These are phyloP conservation scores for Pyrgilauda ruficollis DNA, from an alignment of 2,113 vertebrate species.

Conservation along the genomic window DNA sequence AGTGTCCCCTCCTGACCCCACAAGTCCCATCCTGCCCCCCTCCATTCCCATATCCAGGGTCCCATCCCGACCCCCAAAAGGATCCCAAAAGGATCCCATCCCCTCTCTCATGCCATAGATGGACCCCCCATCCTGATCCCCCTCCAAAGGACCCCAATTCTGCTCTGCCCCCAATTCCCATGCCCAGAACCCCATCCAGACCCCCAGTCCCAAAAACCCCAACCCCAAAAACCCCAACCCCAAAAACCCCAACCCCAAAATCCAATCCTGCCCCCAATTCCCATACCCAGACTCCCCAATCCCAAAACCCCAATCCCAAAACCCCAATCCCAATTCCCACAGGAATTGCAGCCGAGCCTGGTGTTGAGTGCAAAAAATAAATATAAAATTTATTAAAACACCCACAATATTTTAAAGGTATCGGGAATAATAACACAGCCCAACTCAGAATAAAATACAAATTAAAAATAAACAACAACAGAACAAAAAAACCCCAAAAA, in stretches of 20 bases:
- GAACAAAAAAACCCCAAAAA: not conserved
- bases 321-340: not conserved
- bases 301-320: not conserved
- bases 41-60: not conserved
- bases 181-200: too few relatives aligned
- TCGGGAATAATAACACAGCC: constrained; percentile 81
- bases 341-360: not conserved
- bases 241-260: too few relatives aligned
- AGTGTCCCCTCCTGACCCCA: too few relatives aligned
- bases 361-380: constrained; percentile 87
- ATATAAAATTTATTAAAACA: constrained; percentile 93
- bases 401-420: constrained; percentile 88
- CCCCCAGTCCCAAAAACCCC: too few relatives aligned
- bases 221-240: too few relatives aligned
- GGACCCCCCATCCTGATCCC: too few relatives aligned
- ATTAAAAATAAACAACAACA: constrained; percentile 37
- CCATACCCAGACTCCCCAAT: not conserved
- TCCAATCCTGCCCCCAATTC: not conserved
- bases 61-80: not conserved
- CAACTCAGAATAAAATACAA: constrained; percentile 85
- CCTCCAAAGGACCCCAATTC: not conserved
- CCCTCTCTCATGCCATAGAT: not conserved
- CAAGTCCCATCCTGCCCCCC: too few relatives aligned
- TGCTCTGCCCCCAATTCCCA: too few relatives aligned
- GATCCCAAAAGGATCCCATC: not conserved